These are phyloP conservation scores for Halictus quadricinctus DNA, from an alignment of 2,888 invertebrate genomes.

Conservation along the genomic window DNA sequence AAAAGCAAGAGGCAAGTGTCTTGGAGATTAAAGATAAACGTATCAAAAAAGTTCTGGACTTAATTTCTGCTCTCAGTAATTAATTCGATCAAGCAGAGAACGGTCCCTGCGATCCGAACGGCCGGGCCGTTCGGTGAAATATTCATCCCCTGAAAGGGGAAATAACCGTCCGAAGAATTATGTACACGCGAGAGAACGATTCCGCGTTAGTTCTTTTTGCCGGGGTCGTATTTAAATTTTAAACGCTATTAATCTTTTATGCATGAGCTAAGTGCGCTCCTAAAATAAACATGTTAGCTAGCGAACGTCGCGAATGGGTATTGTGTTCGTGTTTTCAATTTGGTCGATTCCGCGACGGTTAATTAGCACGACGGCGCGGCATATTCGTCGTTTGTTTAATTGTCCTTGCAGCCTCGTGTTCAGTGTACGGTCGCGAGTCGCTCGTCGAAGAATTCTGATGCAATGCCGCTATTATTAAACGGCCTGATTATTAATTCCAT, in stretches of 20 bases:
- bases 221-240: conserved; percentile 48
- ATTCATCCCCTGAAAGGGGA: neutral
- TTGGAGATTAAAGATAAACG: neutral
- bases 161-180: neutral
- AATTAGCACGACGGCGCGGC: neutral
- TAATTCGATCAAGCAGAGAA: neutral
- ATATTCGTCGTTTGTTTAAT: neutral
- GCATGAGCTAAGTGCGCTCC: conserved; percentile 37
- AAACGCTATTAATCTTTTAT: conserved; percentile 48
- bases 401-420: neutral
- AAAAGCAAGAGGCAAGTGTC: neutral
- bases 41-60: neutral
- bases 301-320: neutral
- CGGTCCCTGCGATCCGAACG: neutral
- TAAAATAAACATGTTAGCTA: conserved; percentile 43
- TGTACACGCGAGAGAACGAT: neutral
- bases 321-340: neutral
- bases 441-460: neutral
- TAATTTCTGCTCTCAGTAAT: neutral
- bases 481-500: neutral
- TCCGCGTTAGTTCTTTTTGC: conserved; percentile 25
- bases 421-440: neutral
- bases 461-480: neutral
- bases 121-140: neutral
- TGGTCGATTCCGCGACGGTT: neutral